A percentile compares a stretch with the other conserved stretches of the same genome.
Evolutionary conservation across 2,888 invertebrate species (phyloP).

Genomic region (Mythimna albipuncta): DNA sequence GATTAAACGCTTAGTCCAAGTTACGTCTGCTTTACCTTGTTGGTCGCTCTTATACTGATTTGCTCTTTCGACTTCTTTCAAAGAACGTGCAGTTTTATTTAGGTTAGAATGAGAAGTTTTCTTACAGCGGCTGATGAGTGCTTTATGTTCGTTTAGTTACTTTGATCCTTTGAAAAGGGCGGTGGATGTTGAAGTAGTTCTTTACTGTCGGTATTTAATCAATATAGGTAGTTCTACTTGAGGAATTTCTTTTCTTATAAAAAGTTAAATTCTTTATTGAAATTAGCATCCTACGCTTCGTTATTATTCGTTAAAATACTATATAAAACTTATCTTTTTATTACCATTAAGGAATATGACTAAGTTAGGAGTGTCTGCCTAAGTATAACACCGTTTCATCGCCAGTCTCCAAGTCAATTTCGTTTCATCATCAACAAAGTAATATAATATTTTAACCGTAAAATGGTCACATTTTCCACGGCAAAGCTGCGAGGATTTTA

Average conservation of each 20-base stretch:
- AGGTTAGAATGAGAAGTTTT: conserved; percentile 2
- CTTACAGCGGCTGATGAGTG: background rate
- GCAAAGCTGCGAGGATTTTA: conserved; percentile 62
- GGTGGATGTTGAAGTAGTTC: background rate
- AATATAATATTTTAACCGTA: conserved; percentile 64
- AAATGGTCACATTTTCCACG: conserved; percentile 59
- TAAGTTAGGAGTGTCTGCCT: background rate
- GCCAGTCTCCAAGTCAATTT: conserved; percentile 43
- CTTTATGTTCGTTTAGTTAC: conserved; percentile 13
- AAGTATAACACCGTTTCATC: background rate
- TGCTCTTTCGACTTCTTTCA: conserved; percentile 24
- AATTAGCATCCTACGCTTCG: too few relatives aligned
- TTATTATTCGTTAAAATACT: background rate
- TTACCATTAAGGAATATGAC: background rate
- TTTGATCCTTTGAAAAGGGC: conserved; percentile 13
- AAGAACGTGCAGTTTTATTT: conserved; percentile 26
- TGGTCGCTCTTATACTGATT: conserved; percentile 26
- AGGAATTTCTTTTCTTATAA: background rate
- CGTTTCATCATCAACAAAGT: conserved; percentile 61
- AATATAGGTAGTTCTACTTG: too few relatives aligned
- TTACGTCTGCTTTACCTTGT: conserved; percentile 44
- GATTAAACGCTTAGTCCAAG: conserved; percentile 43
- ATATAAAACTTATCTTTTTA: background rate
- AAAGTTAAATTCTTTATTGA: background rate
- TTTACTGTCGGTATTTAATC: too few relatives aligned